These are phyloP conservation scores for Meles meles DNA, from an alignment of 2,113 vertebrate genomes.

Conservation along the genomic window DNA sequence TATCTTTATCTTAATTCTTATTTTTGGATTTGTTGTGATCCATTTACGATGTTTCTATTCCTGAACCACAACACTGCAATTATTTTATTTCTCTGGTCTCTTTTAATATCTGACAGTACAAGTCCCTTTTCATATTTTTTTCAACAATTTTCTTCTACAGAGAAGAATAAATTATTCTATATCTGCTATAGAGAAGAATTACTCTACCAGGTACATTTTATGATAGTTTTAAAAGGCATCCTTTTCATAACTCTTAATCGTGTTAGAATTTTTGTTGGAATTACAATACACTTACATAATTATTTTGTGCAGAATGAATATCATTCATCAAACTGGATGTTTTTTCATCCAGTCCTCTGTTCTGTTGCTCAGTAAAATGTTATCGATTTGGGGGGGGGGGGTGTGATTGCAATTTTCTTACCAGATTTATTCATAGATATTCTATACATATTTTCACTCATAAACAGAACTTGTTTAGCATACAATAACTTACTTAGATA, in stretches of 20 bases:
- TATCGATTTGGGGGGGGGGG: not conserved
- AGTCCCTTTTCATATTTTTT: not conserved
- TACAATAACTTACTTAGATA: not conserved
- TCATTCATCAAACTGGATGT: not conserved
- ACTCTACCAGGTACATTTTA: not conserved
- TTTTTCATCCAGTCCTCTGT: not conserved
- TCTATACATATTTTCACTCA: not conserved
- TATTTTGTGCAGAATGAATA: constrained; percentile 15
- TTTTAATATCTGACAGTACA: constrained; percentile 2
- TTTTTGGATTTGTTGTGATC: not conserved
- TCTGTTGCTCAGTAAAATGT: not conserved
- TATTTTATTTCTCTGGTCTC: constrained; percentile 1
- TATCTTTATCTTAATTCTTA: not conserved
- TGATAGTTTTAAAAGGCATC: not conserved
- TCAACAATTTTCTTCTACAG: not conserved
- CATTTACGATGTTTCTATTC: not conserved
- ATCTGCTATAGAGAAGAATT: not conserved
- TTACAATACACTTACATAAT: not conserved
- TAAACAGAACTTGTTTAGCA: not conserved
- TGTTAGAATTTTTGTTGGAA: not conserved
- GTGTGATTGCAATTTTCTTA: not conserved
- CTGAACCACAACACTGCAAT: not conserved
- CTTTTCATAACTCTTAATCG: not conserved
- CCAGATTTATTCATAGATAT: not conserved
- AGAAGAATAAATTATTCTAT: not conserved